phyloP scores from a whole-genome alignment of 2,888 invertebrate species.

The Volucella bombylans region DNA sequence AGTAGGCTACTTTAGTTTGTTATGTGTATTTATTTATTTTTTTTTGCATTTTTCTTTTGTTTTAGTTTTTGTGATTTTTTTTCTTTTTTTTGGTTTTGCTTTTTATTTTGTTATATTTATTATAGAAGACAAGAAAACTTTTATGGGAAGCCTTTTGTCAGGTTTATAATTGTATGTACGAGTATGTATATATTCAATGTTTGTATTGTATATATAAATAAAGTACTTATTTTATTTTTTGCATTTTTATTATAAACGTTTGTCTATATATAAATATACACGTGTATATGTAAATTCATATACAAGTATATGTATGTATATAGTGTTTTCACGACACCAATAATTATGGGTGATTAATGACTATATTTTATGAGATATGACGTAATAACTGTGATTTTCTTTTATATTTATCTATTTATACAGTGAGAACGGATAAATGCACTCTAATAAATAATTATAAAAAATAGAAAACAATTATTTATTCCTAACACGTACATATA shows the following conservation, averaged over 20 bases:
- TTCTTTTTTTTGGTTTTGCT: no score
- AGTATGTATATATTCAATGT: slow-evolving; percentile 34
- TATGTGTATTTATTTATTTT: slow-evolving; percentile 51
- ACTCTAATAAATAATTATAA: not conserved
- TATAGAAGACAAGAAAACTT: slow-evolving; percentile 71
- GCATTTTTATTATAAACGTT: slow-evolving; percentile 15
- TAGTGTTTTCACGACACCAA: slow-evolving; percentile 65
- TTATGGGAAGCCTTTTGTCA: slow-evolving; percentile 68
- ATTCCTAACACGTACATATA: no score
- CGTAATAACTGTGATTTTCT: slow-evolving; percentile 59
- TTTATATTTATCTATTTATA: slow-evolving; percentile 8
- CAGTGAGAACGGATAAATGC: slow-evolving; percentile 20
- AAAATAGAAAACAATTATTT: not conserved
- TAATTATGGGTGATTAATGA: slow-evolving; percentile 68
- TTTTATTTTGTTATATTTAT: slow-evolving; percentile 20
- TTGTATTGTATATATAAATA: slow-evolving; percentile 61
- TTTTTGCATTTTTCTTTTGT: not conserved
- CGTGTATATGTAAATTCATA: not conserved
- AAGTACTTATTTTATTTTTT: slow-evolving; percentile 57
- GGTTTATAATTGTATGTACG: slow-evolving; percentile 61
- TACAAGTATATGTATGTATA: slow-evolving; percentile 30
- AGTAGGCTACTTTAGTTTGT: slow-evolving; percentile 71
- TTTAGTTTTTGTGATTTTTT: no score
- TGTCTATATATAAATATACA: no score
- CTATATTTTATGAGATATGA: slow-evolving; percentile 68